These are phyloP conservation scores for Rhopalosiphum nymphaeae DNA, from an alignment of 2,888 invertebrate genomes.

Conservation along the genomic window DNA sequence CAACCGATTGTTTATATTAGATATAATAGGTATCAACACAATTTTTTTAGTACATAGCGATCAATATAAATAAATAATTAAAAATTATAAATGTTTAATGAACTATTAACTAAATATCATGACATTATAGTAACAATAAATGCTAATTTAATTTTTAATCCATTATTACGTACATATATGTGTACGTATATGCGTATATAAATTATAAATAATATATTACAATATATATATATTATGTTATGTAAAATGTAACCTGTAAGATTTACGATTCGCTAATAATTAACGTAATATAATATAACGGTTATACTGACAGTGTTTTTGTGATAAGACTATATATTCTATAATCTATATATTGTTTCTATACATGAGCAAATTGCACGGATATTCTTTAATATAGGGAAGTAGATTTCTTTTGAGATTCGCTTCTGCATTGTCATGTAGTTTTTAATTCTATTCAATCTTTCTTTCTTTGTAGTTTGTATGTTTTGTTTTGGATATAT, in stretches of 20 bases:
- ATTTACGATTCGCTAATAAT: constrained; percentile 5
- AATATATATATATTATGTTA: background rate
- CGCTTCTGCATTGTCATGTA: constrained; percentile 48
- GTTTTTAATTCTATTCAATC: constrained; percentile 50
- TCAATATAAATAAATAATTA: background rate
- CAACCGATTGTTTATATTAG: background rate
- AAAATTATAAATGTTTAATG: background rate
- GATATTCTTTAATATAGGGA: constrained; percentile 26
- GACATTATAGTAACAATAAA: background rate
- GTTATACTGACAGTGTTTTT: background rate
- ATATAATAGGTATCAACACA: background rate
- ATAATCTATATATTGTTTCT: constrained; percentile 22
- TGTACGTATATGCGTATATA: background rate
- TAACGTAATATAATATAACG: constrained; percentile 18
- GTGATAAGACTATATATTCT: constrained; percentile 6
- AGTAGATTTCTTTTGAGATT: constrained; percentile 49
- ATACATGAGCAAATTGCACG: background rate
- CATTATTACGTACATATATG: background rate
- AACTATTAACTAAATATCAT: background rate
- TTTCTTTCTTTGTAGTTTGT: constrained; percentile 11
- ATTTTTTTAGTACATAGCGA: background rate
- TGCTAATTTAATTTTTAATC: background rate
- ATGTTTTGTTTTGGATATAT: constrained; percentile 49
- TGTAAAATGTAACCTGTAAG: background rate
- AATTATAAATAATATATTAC: background rate